These are phyloP conservation scores for Hirtodrosophila duncani DNA, from an alignment of 2,888 invertebrate species.

Conservation along the genomic window DNA sequence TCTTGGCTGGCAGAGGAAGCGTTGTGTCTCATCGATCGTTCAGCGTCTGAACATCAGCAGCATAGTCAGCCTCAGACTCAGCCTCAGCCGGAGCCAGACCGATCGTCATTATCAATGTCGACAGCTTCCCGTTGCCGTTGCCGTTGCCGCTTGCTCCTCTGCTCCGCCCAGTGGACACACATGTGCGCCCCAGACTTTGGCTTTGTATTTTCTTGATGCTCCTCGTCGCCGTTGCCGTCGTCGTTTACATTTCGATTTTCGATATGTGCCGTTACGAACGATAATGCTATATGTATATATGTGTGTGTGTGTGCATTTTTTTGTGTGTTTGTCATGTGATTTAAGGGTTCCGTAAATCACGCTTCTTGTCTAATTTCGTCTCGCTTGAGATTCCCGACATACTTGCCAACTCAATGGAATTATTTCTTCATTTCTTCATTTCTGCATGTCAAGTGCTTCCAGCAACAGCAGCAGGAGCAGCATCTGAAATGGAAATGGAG, in stretches of 20 bases:
- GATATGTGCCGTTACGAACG: conserved; percentile 42
- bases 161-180: conserved; percentile 29
- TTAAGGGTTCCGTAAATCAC: conserved; percentile 78
- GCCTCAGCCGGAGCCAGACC: no score
- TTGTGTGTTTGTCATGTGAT: conserved; percentile 58
- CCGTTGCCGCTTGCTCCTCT: conserved; percentile 5
- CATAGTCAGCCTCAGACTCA: no score
- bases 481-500: no score
- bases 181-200: conserved; percentile 55
- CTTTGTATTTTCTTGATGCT: conserved; percentile 52
- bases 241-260: conserved; percentile 61
- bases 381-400: conserved; percentile 74
- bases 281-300: conserved; percentile 4
- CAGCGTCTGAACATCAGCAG: no score
- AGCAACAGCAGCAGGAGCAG: no score
- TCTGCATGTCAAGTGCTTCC: conserved; percentile 61
- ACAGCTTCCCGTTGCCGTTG: no score
- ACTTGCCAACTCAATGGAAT: conserved; percentile 75
- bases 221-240: no score
- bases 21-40: conserved; percentile 55
- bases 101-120: no score
- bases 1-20: conserved; percentile 32
- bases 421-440: conserved; percentile 55
- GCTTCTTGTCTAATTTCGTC: conserved; percentile 77
- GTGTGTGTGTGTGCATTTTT: conserved; percentile 11